Percentiles rank a stretch among this genome's conserved stretches.
These are phyloP conservation scores for Lepidocyrtinus sp. DNA, from an alignment of 2,888 invertebrate genomes.

Conservation along the genomic window DNA sequence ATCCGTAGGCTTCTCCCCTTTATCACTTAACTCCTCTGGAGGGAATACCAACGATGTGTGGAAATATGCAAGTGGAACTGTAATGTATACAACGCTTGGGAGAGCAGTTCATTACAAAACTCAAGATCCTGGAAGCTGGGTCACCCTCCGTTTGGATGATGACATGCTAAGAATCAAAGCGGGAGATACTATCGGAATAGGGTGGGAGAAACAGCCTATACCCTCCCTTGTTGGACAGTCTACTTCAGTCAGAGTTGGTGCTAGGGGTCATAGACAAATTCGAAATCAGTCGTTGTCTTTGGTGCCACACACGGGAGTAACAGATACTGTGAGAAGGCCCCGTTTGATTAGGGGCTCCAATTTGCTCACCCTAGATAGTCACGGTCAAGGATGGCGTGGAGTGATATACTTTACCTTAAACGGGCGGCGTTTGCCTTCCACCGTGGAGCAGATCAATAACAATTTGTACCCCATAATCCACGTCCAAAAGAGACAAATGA, in stretches of 20 bases:
- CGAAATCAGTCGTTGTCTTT: slow-evolving; percentile 67
- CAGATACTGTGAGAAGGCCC: background rate
- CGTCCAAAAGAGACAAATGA: slow-evolving; percentile 72
- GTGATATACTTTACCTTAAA: slow-evolving; percentile 72
- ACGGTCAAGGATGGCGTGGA: slow-evolving; percentile 71
- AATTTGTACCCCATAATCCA: slow-evolving; percentile 73
- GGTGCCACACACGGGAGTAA: background rate
- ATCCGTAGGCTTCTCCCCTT: slow-evolving; percentile 56
- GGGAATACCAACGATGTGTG: slow-evolving; percentile 40
- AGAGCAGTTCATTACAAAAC: slow-evolving; percentile 73
- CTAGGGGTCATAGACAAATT: no score
- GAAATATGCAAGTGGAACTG: slow-evolving; percentile 58
- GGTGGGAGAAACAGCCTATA: slow-evolving; percentile 71
- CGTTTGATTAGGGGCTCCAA: no score
- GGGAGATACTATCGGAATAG: slow-evolving; percentile 72
- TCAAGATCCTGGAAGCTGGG: slow-evolving; percentile 72
- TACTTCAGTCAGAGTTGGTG: no score
- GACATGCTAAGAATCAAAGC: slow-evolving; percentile 70
- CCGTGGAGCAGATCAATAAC: slow-evolving; percentile 72
- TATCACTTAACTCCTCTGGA: background rate
- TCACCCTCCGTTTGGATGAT: slow-evolving; percentile 72
- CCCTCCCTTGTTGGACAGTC: background rate
- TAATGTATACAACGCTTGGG: slow-evolving; percentile 71
- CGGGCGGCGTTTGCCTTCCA: slow-evolving; percentile 71
- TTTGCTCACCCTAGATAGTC: no score